Evolutionary conservation across 2,888 invertebrate species (phyloP).

Genomic region (Tineola bisselliella): DNA sequence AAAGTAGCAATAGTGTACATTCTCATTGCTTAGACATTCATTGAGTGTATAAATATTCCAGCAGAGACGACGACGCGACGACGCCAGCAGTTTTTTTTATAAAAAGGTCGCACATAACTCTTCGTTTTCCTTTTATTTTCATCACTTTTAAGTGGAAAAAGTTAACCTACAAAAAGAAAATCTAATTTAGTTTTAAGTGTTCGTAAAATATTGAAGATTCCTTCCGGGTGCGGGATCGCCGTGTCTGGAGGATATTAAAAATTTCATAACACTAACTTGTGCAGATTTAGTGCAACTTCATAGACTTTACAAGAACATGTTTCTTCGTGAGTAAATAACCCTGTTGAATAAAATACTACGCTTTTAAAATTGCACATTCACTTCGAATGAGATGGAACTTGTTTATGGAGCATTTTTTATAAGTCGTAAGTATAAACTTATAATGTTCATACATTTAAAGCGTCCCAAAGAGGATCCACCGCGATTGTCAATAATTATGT

Average conservation of each 20-base stretch:
- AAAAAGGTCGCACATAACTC: neutral
- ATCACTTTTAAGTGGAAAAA: constrained; percentile 10
- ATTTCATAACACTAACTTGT: constrained; percentile 24
- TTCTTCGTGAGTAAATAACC: constrained; percentile 15
- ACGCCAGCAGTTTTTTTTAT: neutral
- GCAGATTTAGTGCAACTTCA: constrained; percentile 12
- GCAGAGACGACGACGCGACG: neutral
- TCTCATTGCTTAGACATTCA: neutral
- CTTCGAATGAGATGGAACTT: neutral
- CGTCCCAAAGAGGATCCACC: too few species aligned
- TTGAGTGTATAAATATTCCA: neutral
- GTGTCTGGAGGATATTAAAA: constrained; percentile 50
- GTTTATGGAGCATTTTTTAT: neutral
- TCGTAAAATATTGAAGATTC: constrained; percentile 50
- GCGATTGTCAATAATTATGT: too few species aligned
- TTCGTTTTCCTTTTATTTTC: neutral
- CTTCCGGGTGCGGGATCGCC: constrained; percentile 34
- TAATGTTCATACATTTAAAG: too few species aligned
- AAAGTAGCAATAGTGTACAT: too few species aligned
- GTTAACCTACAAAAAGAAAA: constrained; percentile 21
- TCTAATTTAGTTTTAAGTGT: constrained; percentile 49
- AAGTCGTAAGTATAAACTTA: neutral
- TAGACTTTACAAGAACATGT: constrained; percentile 15
- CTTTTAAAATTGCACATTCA: neutral
- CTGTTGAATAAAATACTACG: neutral